Conservation (phyloP, 2,888 invertebrate species). For the Eutolmus rufibarbis region DNA sequence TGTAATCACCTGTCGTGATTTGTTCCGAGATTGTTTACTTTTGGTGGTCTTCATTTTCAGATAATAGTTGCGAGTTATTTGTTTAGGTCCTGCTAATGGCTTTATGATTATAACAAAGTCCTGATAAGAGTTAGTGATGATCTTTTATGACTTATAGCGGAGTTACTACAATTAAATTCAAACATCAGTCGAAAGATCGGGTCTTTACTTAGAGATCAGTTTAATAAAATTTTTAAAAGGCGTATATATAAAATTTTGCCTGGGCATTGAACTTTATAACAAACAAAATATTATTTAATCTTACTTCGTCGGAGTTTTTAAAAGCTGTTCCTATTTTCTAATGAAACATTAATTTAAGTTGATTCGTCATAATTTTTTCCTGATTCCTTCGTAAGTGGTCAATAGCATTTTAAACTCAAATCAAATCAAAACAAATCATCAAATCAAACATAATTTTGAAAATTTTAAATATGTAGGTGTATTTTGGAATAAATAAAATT, state of each 20-base stretch:
- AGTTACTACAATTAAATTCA: neutral
- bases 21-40: neutral
- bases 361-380: no score
- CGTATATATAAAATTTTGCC: neutral
- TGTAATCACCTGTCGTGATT: constrained; percentile 26
- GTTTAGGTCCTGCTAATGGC: constrained; percentile 24
- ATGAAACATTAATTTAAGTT: no score
- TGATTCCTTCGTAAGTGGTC: no score
- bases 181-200: neutral
- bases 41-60: neutral
- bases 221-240: neutral
- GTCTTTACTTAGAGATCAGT: neutral
- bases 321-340: no score
- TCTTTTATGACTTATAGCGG: neutral
- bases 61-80: neutral
- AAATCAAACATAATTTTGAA: no score
- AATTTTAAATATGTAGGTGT: no score
- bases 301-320: no score
- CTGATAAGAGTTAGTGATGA: neutral
- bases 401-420: no score
- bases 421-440: no score
- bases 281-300: neutral
- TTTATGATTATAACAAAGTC: constrained; percentile 16
- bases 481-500: no score
- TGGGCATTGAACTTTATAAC: neutral